Evolutionary conservation across 1,140 invertebrate species (phyloP).

Genomic region (Homalodisca vitripennis): DNA sequence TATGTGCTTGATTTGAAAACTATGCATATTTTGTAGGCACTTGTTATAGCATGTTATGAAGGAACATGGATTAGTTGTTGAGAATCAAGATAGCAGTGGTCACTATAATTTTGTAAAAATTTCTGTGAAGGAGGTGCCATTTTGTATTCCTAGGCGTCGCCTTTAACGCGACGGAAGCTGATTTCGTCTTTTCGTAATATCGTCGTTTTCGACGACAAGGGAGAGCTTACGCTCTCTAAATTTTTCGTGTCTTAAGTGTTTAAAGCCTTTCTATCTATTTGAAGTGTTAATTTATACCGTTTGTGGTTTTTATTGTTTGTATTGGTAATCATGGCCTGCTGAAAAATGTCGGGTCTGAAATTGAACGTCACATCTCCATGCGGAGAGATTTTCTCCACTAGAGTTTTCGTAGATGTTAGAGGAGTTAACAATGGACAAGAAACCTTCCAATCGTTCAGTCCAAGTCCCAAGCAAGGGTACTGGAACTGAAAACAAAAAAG

Average conservation of each 20-base stretch:
- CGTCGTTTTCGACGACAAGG: slow-evolving; percentile 65
- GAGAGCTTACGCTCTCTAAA: slow-evolving; percentile 55
- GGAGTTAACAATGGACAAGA: slow-evolving; percentile 71
- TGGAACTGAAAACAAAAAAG: slow-evolving; percentile 67
- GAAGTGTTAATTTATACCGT: slow-evolving; percentile 30
- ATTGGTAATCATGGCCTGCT: slow-evolving; percentile 74
- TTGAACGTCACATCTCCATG: slow-evolving; percentile 65
- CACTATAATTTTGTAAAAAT: too few species aligned
- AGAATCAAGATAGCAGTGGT: too few species aligned
- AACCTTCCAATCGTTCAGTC: slow-evolving; percentile 58
- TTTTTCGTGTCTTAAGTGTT: slow-evolving; percentile 41
- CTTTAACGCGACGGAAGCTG: slow-evolving; percentile 61
- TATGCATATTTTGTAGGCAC: too few species aligned
- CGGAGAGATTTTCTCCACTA: slow-evolving; percentile 61
- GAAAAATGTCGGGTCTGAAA: slow-evolving; percentile 68
- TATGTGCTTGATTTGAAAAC: too few species aligned
- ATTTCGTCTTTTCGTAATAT: slow-evolving; percentile 49
- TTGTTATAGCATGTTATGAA: too few species aligned
- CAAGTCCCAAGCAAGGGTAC: slow-evolving; percentile 60
- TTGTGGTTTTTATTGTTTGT: slow-evolving; percentile 53
- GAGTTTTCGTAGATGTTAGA: slow-evolving; percentile 49
- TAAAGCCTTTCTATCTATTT: slow-evolving; percentile 41
- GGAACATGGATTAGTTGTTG: too few species aligned
- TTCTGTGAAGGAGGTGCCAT: slow-evolving; percentile 20
- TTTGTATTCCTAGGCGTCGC: slow-evolving; percentile 53